Percentiles rank a stretch among this genome's conserved stretches.
Conservation (phyloP, 2,797 vertebrate species). For the Sebastiscus albofasciatus region DNA sequence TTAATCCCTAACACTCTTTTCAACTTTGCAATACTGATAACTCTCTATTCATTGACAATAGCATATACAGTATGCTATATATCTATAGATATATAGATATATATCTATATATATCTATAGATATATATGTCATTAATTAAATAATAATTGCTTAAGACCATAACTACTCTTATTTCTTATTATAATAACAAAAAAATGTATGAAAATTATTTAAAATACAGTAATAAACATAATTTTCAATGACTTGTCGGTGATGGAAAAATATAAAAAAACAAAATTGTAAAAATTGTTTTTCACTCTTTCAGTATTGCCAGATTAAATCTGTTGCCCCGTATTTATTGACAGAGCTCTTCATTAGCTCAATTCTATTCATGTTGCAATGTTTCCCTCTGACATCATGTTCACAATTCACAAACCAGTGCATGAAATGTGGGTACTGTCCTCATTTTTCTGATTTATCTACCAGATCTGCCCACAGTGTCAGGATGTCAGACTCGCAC, state of each 20-base stretch:
- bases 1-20: neutral
- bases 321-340: neutral
- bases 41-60: neutral
- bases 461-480: constrained; percentile 46
- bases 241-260: neutral
- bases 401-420: constrained; percentile 37
- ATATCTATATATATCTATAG: too few species aligned
- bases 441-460: constrained; percentile 72
- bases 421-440: constrained; percentile 29
- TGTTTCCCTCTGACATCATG: constrained; percentile 24
- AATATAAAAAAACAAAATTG: neutral
- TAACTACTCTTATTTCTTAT: neutral
- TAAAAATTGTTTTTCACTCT: neutral
- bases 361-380: constrained; percentile 11
- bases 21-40: neutral
- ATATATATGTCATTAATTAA: neutral
- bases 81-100: too few species aligned
- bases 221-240: neutral
- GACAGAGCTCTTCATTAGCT: constrained; percentile 34
- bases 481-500: constrained; percentile 61
- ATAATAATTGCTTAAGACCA: neutral
- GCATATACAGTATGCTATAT: neutral
- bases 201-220: neutral
- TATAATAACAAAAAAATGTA: neutral
- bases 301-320: neutral